phyloP scores from a whole-genome alignment of 2,113 vertebrate genomes.

The Bagarius yarrelli region DNA sequence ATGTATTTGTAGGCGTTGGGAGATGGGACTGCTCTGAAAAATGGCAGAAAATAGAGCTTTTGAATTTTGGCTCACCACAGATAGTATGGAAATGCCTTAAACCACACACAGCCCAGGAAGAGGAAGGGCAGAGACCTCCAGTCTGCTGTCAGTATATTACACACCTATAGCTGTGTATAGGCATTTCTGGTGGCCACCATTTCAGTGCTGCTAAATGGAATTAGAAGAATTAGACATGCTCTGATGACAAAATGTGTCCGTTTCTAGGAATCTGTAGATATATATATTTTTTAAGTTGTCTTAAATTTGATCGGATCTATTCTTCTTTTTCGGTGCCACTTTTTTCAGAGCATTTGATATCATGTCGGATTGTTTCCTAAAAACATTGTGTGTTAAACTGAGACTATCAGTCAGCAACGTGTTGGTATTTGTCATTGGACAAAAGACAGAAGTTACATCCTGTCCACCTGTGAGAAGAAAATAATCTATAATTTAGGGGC shows the following conservation, averaged over 20 bases:
- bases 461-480: background rate
- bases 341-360: background rate
- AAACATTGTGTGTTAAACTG: background rate
- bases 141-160: constrained; percentile 37
- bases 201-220: constrained; percentile 7
- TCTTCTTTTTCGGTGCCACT: background rate
- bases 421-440: background rate
- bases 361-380: background rate
- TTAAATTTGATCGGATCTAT: background rate
- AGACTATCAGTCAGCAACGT: background rate
- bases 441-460: background rate
- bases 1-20: constrained; percentile 33
- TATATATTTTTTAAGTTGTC: background rate
- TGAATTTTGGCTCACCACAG: constrained; percentile 26
- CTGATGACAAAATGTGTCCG: background rate
- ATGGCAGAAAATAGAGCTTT: constrained; percentile 25
- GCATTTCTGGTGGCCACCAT: constrained; percentile 8
- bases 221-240: constrained; percentile 7
- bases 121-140: constrained; percentile 38
- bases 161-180: constrained; percentile 13
- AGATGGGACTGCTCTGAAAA: constrained; percentile 20
- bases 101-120: constrained; percentile 40
- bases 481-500: no score
- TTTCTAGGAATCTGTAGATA: background rate
- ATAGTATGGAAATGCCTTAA: constrained; percentile 38